Evolutionary conservation across 1,140 invertebrate species (phyloP), one percentile per base, ranked within the genome.

Genomic region (Danaus plexippus): DNA sequence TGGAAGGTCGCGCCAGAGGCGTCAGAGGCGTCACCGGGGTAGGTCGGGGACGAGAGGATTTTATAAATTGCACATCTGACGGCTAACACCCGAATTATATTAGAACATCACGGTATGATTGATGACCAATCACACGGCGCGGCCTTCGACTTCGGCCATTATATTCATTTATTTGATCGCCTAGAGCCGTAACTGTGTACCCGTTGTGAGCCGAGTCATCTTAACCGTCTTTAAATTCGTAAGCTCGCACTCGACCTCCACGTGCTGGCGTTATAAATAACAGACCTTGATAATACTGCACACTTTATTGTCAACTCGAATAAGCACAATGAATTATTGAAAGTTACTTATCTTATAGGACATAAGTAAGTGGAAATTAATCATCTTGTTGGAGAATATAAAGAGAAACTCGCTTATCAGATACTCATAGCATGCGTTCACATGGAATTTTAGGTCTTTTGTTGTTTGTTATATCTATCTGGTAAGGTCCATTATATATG

Each of bases 51-150:
- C 47, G 12, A 45, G 54, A 15, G 32, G 43, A 41, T 32, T 46
- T 54, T 43, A 32, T 44, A 60, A 12, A 60, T 57, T 50, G 40
- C 47, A 63, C 57, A 61, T 46, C 57, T 64, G 63, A 68, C 66
- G 61, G 54, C 9, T 43, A 53, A 46, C 57, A 45, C 63, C 59
- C 22, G 22, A 32, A 32, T 32, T 8, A 72, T 71, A 76, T 75
- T 78, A 72, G 74, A 70, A 66, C 63, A 68, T 70, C 59, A 66
- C 43, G 15, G 52, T 18, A 71, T 76, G 67, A 78, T 80, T 68
- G 73, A 77, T 77, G 66, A 55, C 54, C 66, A 66, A 68, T 71
- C 55, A 63, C 46, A 51, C 50, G 57, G 47, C 50, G 44, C 52
- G 57, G 59, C 61, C 67, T 67, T 50, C 63, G 62, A 59, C 71